Evolutionary conservation across 1,140 invertebrate species (phyloP), one percentile per base, ranked within the genome.

Genomic region (Drosophila guanche): DNA sequence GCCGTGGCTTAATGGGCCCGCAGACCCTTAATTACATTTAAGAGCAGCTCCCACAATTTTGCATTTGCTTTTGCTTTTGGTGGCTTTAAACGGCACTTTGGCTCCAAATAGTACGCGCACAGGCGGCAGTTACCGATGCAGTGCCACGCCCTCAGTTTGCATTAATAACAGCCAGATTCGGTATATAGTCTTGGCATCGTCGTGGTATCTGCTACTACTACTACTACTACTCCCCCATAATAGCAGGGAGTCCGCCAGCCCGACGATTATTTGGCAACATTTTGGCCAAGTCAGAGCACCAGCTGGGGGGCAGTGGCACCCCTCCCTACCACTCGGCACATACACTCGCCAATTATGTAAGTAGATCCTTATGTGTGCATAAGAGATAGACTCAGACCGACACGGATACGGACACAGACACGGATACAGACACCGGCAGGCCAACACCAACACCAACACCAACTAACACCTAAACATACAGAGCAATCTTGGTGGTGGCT

Each of bases 341-440:
- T 33, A 62, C 71, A 48, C 41, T 42, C 67, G 66, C 68, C 81
- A 88, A 88, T 88, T 88, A 88, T 83, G 84, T 88, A 88, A 88
- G 83, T 83, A 88, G 75, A 79, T 88, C 70, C 83, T 83, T 57
- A 72, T 77, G 63, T 88, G 83, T 86, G 78, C 83, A 86, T 86
- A 86, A 81, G 50, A 78, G 53, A 81, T 74, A 51, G 41, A 69
- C 53, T 54, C 6, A 58, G 56, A 56, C 40, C 43, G 45, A 53
- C 52, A 65, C 33, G 22, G 37, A 37, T 23, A 56, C 29, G 22
- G 43, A 59, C 53, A 62, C 50, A 50, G 23, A 72, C 40, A 61
- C 48, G 37, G 25, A 40, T n/a, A 47, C 45, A 16, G 25, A 23
- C 58, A 54, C 6, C 29, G 45, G 56, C 57, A 42, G 23, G 23